A percentile compares a stretch with the other conserved stretches of the same genome.
phyloP scores from a whole-genome alignment of 2,888 invertebrate genomes.

The Strigamia crassipes region DNA sequence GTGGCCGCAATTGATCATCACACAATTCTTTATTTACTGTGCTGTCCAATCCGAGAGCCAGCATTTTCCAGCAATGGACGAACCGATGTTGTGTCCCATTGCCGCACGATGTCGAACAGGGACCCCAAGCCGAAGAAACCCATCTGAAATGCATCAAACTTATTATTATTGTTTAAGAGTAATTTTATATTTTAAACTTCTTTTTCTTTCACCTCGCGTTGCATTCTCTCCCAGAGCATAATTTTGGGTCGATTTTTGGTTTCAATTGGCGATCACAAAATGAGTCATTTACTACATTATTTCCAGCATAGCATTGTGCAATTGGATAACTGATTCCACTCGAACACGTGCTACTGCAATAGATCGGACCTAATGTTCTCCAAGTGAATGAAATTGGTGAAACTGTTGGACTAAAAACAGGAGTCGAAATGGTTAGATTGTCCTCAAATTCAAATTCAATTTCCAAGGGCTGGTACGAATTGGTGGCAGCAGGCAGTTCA shows the following conservation, averaged over 20 bases:
- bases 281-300: not conserved
- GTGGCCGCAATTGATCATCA: not conserved
- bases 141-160: not conserved
- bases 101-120: not conserved
- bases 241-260: not conserved
- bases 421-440: not conserved
- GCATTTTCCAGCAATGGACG: slow-evolving; percentile 19
- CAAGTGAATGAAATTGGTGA: not conserved
- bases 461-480: not conserved
- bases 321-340: not conserved
- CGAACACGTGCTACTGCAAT: slow-evolving; percentile 3
- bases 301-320: not conserved
- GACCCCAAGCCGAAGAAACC: not conserved
- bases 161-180: not conserved
- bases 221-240: not conserved
- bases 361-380: not conserved
- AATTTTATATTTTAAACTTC: too few species aligned
- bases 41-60: slow-evolving; percentile 26
- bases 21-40: not conserved
- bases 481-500: not conserved
- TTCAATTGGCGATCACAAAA: not conserved
- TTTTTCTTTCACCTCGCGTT: not conserved
- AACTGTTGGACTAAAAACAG: not conserved
- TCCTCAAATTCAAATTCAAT: slow-evolving; percentile 6
- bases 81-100: not conserved